phyloP scores from a whole-genome alignment of 2,113 vertebrate species.

The Aramus guarauna region DNA sequence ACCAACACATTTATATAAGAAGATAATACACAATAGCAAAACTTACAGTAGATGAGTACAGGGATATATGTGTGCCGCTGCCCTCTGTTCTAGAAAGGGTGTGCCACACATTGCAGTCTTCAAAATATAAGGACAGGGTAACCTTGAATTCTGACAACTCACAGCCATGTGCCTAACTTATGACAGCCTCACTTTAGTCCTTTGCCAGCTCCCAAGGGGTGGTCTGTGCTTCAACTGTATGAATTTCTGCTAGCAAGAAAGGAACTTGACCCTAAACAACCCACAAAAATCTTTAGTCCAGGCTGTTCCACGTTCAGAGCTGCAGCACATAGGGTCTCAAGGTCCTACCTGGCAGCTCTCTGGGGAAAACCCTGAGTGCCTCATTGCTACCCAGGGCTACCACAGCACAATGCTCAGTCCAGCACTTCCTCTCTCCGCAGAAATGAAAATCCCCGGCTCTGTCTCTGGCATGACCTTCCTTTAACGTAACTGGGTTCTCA shows the following conservation, averaged over 20 bases:
- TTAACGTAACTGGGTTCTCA: not conserved
- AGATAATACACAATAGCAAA: not conserved
- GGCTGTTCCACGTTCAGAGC: not conserved
- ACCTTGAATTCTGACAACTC: not conserved
- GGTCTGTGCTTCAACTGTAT: not conserved
- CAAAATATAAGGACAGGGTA: not conserved
- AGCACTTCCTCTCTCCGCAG: not conserved
- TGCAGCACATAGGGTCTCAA: not conserved
- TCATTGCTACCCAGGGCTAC: not conserved
- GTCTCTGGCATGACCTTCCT: not conserved
- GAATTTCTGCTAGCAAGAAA: not conserved
- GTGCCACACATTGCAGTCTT: not conserved
- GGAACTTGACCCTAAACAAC: not conserved
- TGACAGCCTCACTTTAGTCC: not conserved
- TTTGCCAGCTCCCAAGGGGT: not conserved
- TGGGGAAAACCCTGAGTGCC: not conserved
- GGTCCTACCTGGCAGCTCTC: not conserved
- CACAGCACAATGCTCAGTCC: not conserved
- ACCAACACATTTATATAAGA: not conserved
- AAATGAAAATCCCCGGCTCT: not conserved
- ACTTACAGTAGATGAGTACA: not conserved
- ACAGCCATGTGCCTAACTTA: not conserved
- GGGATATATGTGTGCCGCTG: accelerated
- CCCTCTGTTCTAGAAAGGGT: not conserved
- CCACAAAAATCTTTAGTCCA: not conserved